Base-by-base conservation (phyloP, 2,797 vertebrate species). In the Leptodactylus fallax region DNA sequence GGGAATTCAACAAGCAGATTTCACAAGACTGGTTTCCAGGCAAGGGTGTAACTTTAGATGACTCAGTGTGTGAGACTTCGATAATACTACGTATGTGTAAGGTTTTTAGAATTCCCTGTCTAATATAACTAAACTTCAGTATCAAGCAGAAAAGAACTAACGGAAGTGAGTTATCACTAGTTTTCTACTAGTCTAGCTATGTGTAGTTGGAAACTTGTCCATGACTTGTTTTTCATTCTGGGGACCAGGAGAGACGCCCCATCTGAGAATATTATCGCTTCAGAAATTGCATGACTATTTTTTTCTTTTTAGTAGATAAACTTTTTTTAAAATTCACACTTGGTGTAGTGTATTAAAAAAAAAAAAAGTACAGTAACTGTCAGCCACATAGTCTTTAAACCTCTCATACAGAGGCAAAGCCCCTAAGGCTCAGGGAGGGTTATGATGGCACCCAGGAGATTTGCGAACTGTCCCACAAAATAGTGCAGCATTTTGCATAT, bases 21-120 rank as follows among this genome's bases (percentile, higher is more conserved):
- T 82, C 86, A 63, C 69, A 76, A 74, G 12, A 21, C 19, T 7
- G n/a, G 16, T 82, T 81, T 87, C 27, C 69, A 61, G 45, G n/a
- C 56, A 53, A 49, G 79, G 45, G 79, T 76, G 79, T 72, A 9
- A 74, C 49, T 45, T 21, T 51, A 17, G 27, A 45, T 82, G 80
- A 83, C 21, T 74, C 85, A 87, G 17, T 71, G 36, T 27, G 27
- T 61, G 56, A 80, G 49, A 82, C 27, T 69, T 51, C n/a, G 61
- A 53, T 36, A 53, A 25, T 77, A 55, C 55, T 6, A 16, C 74
- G 27, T 85, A 45, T 77, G 72, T 74, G 17, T 60, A 61, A n/a
- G 23, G 45, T 53, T 78, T 49, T 61, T 58, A 14, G 45, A 74
- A 27, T 58, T 60, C 25, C 53, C 16, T 25, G 25, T 56, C 9